Evolutionary conservation across 2,888 invertebrate genomes (phyloP).

Genomic region (Pseudococcus jackbeardsleyi): DNA sequence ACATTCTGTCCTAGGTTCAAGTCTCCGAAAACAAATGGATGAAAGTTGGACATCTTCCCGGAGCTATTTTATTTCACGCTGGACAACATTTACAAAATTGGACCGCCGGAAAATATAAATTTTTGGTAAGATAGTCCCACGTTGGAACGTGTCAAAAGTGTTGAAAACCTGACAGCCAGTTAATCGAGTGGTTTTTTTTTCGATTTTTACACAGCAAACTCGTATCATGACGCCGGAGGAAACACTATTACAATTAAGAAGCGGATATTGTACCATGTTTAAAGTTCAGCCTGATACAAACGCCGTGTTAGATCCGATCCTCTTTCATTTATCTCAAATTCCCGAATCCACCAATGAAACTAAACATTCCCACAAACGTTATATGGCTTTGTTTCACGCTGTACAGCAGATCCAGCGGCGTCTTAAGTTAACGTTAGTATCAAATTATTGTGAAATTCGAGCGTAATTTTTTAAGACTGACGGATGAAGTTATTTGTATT

Average conservation of each 20-base stretch:
- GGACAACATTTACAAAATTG: constrained; percentile 82
- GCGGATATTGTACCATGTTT: constrained; percentile 81
- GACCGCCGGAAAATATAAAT: constrained; percentile 80
- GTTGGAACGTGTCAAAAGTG: not conserved
- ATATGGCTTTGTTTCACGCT: constrained; percentile 63
- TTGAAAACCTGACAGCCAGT: not conserved
- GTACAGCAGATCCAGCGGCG: constrained; percentile 64
- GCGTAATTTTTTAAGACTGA: not conserved
- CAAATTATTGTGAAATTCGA: not conserved
- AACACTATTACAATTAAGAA: constrained; percentile 61
- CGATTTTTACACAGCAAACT: constrained; percentile 52
- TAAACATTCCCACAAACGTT: constrained; percentile 65
- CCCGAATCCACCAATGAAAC: constrained; percentile 70
- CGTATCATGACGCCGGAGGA: constrained; percentile 65
- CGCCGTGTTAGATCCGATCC: constrained; percentile 72
- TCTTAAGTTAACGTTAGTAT: constrained; percentile 65
- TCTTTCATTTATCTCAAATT: constrained; percentile 68
- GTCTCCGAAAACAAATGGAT: constrained; percentile 74
- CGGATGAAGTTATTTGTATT: not conserved
- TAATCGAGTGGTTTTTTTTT: not conserved
- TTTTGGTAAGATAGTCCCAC: constrained; percentile 75
- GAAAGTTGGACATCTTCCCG: constrained; percentile 81
- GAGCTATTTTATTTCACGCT: constrained; percentile 81
- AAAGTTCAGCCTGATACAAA: constrained; percentile 82
- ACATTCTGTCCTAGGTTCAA: constrained; percentile 72